Evolutionary conservation across 92 coral and sea anemone genomes (phyloP).

Genomic region (Porites cylindrica): DNA sequence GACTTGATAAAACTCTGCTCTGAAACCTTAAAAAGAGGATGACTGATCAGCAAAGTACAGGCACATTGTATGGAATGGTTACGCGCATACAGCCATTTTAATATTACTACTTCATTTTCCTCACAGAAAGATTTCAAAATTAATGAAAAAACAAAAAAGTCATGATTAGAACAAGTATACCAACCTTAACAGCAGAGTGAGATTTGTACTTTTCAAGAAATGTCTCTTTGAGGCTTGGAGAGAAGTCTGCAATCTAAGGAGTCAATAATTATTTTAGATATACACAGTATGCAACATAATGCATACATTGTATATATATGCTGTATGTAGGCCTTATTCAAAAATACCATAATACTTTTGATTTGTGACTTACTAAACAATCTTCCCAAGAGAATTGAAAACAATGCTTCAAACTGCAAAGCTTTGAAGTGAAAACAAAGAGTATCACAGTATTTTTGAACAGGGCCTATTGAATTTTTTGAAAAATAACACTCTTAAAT

Average conservation of each 20-base stretch:
- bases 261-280: not conserved
- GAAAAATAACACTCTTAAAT: no score
- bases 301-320: no score
- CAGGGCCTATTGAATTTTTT: no score
- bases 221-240: slow-evolving; percentile 75
- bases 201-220: slow-evolving; percentile 62
- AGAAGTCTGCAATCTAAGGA: slow-evolving; percentile 79
- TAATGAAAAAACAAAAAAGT: not conserved
- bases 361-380: no score
- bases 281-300: no score
- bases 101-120: not conserved
- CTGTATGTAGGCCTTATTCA: no score
- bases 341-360: no score
- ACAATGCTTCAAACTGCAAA: no score
- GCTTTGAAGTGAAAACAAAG: no score
- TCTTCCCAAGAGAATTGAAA: no score
- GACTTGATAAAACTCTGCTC: slow-evolving; percentile 74
- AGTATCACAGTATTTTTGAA: no score
- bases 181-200: slow-evolving; percentile 65
- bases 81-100: not conserved
- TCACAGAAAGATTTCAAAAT: not conserved
- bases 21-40: slow-evolving; percentile 9
- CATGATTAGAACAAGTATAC: not conserved
- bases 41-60: not conserved
- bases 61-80: no score